Conservation (phyloP, 2,113 vertebrate genomes). For the Brachyhypopomus occidentalis region DNA sequence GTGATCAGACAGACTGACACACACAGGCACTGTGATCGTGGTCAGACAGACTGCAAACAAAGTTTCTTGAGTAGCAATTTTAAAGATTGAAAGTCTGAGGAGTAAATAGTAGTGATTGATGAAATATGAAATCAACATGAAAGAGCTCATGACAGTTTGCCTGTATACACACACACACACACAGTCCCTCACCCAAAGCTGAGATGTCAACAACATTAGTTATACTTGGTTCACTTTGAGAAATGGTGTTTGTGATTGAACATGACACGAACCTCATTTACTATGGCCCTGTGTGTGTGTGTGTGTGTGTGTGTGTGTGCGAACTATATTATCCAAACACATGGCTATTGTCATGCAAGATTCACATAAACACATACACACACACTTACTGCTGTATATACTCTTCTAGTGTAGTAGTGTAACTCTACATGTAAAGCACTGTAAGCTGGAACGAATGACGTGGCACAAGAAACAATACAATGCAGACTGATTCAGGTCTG, state of each 20-base stretch:
- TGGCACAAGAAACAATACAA: too few relatives aligned
- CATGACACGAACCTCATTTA: background rate
- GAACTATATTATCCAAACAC: background rate
- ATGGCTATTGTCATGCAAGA: background rate
- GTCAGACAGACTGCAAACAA: background rate
- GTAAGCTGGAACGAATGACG: too few relatives aligned
- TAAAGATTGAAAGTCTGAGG: background rate
- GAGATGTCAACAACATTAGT: constrained; percentile 32
- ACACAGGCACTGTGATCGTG: background rate
- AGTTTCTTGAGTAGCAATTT: background rate
- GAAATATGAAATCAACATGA: background rate
- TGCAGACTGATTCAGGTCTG: too few relatives aligned
- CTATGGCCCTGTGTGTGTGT: background rate
- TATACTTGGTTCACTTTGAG: constrained; percentile 13
- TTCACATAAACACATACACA: background rate
- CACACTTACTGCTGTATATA: too few relatives aligned
- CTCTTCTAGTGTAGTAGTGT: too few relatives aligned
- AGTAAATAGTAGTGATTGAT: background rate
- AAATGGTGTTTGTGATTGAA: constrained; percentile 4
- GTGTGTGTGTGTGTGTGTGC: background rate
- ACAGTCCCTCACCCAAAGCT: background rate
- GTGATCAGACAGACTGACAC: too few relatives aligned
- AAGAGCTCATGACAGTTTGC: background rate
- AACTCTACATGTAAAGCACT: too few relatives aligned
- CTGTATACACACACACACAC: constrained; percentile 3